Evolutionary conservation across 2,113 vertebrate species (phyloP), one percentile per base, ranked within the genome.

Genomic region (Porphyrio hochstetteri): DNA sequence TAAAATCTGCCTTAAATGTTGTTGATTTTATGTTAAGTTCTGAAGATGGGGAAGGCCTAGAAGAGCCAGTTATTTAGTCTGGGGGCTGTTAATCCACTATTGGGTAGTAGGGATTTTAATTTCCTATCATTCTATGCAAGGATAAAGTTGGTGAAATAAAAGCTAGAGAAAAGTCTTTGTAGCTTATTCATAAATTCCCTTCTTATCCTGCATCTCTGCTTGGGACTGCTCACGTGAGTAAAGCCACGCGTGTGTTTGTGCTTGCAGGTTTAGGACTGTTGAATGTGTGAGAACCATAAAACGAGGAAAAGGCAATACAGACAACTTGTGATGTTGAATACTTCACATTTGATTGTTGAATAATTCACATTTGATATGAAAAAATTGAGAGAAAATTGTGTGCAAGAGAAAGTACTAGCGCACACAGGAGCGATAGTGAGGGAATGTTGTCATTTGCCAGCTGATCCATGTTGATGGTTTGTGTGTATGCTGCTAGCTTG

Each of bases 121-220:
- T 92, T 78, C 23, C 36, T 81, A 1, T 74, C 31, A 31, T 60
- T 28, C 64, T 93, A 2, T 72, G 36, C 11, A 10, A 94, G 31
- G 59, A 78, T 31, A 29, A 86, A 91, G 50, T 76, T 89, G 53
- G 53, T 92, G 36, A 56, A 86, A 21, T 53, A 36, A 88, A 95
- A 53, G 48, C 70, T 91, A 92, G 86, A 92, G 40, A 74, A 86
- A 82, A 79, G 61, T 86, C 69, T 88, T 76, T 61, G 48, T 95
- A 93, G 88, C 72, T 94, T 92, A 94, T 96, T 96, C 44, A 95
- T 86, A 92, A 95, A 96, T 94, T 97, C 90, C 95, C 86, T 97
- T 94, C 93, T 97, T 95, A 86, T 79, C 88, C 95, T 91, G 95
- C 93, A 93, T 96, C 93, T 94, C 92, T 94, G 60, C 61, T 96